phyloP scores from a whole-genome alignment of 1,140 invertebrate species.

The Littorina saxatilis region DNA sequence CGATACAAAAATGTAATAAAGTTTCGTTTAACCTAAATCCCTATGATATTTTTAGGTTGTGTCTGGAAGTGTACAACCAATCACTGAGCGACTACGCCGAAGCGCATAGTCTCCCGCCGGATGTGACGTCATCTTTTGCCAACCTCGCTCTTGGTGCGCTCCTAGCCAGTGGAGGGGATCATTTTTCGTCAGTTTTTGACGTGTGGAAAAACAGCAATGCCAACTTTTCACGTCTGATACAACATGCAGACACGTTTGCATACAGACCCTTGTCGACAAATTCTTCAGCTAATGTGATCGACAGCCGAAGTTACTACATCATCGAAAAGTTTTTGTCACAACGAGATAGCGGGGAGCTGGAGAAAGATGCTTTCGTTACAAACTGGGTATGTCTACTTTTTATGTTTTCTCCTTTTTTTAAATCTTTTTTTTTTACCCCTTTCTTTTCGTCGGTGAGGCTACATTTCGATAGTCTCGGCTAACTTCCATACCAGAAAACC shows the following conservation, averaged over 20 bases:
- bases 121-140: slow-evolving; percentile 21
- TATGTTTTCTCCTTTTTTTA: too few relatives aligned
- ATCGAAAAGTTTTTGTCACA: not conserved
- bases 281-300: not conserved
- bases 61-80: not conserved
- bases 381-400: too few relatives aligned
- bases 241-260: not conserved
- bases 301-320: slow-evolving; percentile 1
- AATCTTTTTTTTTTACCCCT: too few relatives aligned
- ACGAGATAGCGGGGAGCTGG: too few relatives aligned
- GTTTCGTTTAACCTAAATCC: too few relatives aligned
- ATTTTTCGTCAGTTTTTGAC: not conserved
- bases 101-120: not conserved
- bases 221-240: not conserved
- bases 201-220: slow-evolving; percentile 1
- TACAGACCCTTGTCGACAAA: not conserved
- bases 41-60: not conserved
- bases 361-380: too few relatives aligned
- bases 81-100: slow-evolving; percentile 4
- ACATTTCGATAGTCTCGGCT: too few relatives aligned
- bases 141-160: slow-evolving; percentile 4
- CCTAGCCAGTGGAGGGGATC: not conserved
- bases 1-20: too few relatives aligned
- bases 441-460: too few relatives aligned
- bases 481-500: not conserved